Conservation (phyloP, 2,113 vertebrate species). For the Eretmochelys imbricata region DNA sequence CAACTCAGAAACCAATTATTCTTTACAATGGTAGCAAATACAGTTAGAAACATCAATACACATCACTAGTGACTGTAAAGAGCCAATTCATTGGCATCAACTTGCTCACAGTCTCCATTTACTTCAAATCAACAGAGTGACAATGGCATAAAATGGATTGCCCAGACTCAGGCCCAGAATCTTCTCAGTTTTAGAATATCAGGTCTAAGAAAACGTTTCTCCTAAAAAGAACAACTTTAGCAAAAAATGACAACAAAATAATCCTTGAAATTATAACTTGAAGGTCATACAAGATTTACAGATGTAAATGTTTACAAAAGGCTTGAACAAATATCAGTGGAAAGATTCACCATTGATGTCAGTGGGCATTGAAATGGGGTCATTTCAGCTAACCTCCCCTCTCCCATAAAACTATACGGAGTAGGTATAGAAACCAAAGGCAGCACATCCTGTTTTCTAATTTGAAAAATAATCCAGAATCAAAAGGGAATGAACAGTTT, state of each 20-base stretch:
- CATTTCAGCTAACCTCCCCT: not conserved
- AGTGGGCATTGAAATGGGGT: accelerated
- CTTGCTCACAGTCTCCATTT: not conserved
- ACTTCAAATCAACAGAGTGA: not conserved
- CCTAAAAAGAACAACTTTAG: not conserved
- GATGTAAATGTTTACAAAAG: not conserved
- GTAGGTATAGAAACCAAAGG: not conserved
- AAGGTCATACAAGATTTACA: not conserved
- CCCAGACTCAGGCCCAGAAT: slow-evolving; percentile 6
- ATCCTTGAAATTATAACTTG: not conserved
- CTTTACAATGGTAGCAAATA: accelerated
- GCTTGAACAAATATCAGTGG: not conserved
- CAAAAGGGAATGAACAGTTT: not conserved
- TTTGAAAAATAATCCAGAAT: accelerated
- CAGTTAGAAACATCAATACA: accelerated
- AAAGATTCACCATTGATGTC: not conserved
- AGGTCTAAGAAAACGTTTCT: slow-evolving; percentile 11
- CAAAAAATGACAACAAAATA: not conserved
- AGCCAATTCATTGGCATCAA: not conserved
- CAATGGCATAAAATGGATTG: not conserved
- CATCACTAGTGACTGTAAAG: not conserved
- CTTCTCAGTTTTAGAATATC: not conserved
- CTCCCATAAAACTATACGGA: not conserved
- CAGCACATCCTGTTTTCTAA: not conserved
- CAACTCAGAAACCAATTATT: accelerated